phyloP scores from a whole-genome alignment of 2,113 vertebrate genomes.

The Coptodon bakossiorum region DNA sequence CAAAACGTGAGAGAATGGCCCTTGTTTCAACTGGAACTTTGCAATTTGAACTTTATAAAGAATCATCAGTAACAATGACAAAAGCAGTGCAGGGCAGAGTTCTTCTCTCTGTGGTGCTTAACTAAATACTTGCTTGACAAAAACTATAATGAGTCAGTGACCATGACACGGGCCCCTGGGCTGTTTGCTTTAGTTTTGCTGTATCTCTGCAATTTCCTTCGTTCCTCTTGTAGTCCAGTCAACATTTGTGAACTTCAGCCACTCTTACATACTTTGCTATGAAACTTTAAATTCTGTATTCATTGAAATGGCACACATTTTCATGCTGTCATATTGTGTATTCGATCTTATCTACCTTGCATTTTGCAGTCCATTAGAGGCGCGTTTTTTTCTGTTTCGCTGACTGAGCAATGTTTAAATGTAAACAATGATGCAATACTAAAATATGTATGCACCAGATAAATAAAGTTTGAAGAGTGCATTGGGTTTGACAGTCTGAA shows the following conservation, averaged over 20 bases:
- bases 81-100: background rate
- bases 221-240: background rate
- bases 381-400: background rate
- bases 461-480: background rate
- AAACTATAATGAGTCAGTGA: slow-evolving; percentile 23
- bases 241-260: slow-evolving; percentile 9
- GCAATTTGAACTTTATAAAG: background rate
- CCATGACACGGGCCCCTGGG: background rate
- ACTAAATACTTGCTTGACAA: background rate
- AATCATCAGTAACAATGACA: background rate
- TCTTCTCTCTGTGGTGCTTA: background rate
- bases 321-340: background rate
- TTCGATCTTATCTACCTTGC: background rate
- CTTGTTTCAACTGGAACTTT: background rate
- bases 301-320: background rate
- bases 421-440: background rate
- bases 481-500: background rate
- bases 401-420: background rate
- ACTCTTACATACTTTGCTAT: background rate
- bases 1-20: slow-evolving; percentile 14
- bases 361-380: background rate
- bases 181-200: background rate
- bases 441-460: background rate
- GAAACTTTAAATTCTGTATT: background rate
- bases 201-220: slow-evolving; percentile 1